Evolutionary conservation across 2,113 vertebrate species (phyloP), one percentile per base, ranked within the genome.

Genomic region (Scatophagus argus): DNA sequence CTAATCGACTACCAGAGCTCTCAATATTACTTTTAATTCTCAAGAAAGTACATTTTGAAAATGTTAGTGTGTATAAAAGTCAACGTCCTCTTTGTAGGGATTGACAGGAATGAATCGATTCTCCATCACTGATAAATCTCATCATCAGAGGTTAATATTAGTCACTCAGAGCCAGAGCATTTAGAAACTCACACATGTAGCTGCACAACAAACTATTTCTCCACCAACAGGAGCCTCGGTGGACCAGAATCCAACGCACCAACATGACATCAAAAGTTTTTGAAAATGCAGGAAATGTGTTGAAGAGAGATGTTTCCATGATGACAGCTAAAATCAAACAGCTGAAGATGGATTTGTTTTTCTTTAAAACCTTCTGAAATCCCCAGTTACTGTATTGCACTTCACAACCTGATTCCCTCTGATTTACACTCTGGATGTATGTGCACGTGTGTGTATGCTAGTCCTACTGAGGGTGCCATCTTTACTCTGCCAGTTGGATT

Each of bases 401-500:
- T 17, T 66, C 39, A 76, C 62, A 77, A 39, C 34, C 39, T 27
- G 7, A 49, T 49, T 73, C 39, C 56, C 51, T 74, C 51, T 73
- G 67, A 85, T 54, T 75, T 32, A 56, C 66, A 72, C 29, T 52
- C 32, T 63, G 6, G 3, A 69, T 74, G 74, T 84, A 63, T 61
- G 74, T 38, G 61, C 43, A 31, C 31, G 61, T 49, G 56, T 62
- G 46, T 64, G 29, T 44, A 3, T 9, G 32, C 8, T 27, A 44
- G 23, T 39, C 27, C 2, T n/a, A 25, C 19, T 36, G 11, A 68
- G n/a, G 43, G 16, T 66, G 77, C 74, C 54, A 54, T 78, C 56
- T 69, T 58, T 41, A 52, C 49, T 68, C 36, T 80, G 86, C 83
- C 86, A 88, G 80, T 65, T 88, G 86, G 83, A 88, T 10, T 51